Evolutionary conservation across 1,140 invertebrate species (phyloP), one percentile per base, ranked within the genome.

Genomic region (Holotrichia oblita): DNA sequence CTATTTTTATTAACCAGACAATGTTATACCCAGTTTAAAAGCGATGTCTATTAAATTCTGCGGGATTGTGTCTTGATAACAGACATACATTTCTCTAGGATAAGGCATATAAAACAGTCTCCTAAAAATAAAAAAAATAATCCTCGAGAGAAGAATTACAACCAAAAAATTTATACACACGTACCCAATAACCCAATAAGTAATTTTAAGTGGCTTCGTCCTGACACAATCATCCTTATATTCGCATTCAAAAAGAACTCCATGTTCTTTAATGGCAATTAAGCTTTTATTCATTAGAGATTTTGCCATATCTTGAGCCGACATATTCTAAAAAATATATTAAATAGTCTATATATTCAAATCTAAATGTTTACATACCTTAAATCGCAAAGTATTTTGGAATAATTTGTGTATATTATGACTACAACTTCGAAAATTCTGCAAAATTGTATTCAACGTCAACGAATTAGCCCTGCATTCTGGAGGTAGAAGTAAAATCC

Each of bases 21-120:
- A 69, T 0, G 61, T 69, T 10, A 69, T 69, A 41, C 82, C 90
- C 4, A 95, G 87, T 80, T 93, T 89, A 85, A 95, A 95, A 12
- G 94, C 93, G 83, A 95, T 90, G 89, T 96, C 94, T 7, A 94
- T 90, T 77, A 95, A 89, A 88, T 95, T 95, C 85, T 95, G 94
- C 0, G 94, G 93, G 7, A 93, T 89, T 59, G 90, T 90, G 79
- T 95, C 93, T 79, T 93, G 90, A 85, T 95, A 94, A 86, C 94
- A 96, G 40, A 95, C 89, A 83, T 95, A 96, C 0, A 95, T 87
- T 85, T 96, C 94, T 82, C 91, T 90, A 9, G 91, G 89, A 82
- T 93, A 90, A 0, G 93, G 93, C 72, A 90, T 90, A 78, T 91
- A 91, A 83, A 94, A 94, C 10, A 95, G 86, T 42, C 93, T 88